phyloP scores from a whole-genome alignment of 2,888 invertebrate genomes.

The Diaperis boleti region DNA sequence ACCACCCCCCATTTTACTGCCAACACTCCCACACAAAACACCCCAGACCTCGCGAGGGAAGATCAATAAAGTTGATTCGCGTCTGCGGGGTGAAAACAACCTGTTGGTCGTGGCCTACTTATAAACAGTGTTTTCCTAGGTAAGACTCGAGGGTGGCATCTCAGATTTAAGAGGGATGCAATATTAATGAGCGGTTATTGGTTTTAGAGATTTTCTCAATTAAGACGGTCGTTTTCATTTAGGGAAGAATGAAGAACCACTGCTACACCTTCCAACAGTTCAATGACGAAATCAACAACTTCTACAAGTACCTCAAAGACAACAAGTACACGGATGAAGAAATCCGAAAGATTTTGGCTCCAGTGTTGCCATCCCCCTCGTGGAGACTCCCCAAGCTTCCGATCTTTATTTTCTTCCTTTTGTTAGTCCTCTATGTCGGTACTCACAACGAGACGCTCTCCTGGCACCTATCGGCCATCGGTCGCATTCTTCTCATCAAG shows the following conservation, averaged over 20 bases:
- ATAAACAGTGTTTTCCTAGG: not conserved
- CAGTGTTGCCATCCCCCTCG: constrained; percentile 52
- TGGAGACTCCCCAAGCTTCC: constrained; percentile 6
- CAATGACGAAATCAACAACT: constrained; percentile 73
- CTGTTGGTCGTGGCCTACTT: not conserved
- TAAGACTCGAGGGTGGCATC: too few species aligned
- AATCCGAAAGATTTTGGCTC: constrained; percentile 76
- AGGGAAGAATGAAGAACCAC: constrained; percentile 10
- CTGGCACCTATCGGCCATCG: constrained; percentile 78
- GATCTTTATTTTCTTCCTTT: constrained; percentile 53
- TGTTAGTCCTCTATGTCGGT: constrained; percentile 71
- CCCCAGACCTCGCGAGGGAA: not conserved
- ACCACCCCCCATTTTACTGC: too few species aligned
- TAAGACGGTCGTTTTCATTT: not conserved
- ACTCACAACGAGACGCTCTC: constrained; percentile 73
- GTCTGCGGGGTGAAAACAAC: not conserved
- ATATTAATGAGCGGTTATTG: too few species aligned
- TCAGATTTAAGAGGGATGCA: not conserved
- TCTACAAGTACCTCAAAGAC: constrained; percentile 76
- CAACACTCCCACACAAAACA: too few species aligned
- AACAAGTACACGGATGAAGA: constrained; percentile 77
- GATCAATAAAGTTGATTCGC: not conserved
- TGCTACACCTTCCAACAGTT: constrained; percentile 66
- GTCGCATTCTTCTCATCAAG: constrained; percentile 78
- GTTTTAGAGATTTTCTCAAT: too few species aligned